Conservation (phyloP, 1,140 invertebrate genomes). For the Aricia agestis region DNA sequence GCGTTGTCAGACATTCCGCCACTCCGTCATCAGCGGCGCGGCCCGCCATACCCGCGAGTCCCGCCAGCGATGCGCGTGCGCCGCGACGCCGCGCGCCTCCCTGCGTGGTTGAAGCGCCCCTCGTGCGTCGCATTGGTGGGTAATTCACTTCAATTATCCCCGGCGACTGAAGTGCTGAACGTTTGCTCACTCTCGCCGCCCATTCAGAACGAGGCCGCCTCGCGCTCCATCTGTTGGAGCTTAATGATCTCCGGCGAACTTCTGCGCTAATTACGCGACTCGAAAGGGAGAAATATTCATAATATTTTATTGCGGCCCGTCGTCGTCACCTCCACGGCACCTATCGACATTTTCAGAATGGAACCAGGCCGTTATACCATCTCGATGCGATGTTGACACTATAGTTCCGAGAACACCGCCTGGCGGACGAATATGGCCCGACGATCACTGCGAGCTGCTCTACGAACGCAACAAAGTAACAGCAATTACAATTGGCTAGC, state of each 20-base stretch:
- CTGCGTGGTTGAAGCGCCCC: too few relatives aligned
- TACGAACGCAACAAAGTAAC: not conserved
- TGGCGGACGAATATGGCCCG: not conserved
- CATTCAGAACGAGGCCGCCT: not conserved
- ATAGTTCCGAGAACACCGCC: not conserved
- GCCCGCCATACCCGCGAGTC: not conserved
- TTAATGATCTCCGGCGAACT: not conserved
- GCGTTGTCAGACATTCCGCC: not conserved
- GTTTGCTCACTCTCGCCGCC: not conserved
- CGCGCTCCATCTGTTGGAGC: not conserved
- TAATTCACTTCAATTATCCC: not conserved
- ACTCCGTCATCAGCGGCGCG: not conserved
- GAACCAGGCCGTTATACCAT: not conserved
- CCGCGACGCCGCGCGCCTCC: not conserved
- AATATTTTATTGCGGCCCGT: not conserved
- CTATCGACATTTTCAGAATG: slow-evolving; percentile 3
- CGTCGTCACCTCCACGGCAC: not conserved
- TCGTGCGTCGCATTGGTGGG: not conserved
- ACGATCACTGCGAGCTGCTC: not conserved
- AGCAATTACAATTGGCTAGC: not conserved
- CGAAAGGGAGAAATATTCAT: not conserved
- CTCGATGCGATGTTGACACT: not conserved
- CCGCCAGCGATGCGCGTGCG: not conserved
- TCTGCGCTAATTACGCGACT: not conserved
- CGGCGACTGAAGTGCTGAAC: not conserved